Evolutionary conservation across 2,797 vertebrate species (phyloP), one percentile per base, ranked within the genome.

Genomic region (Lepus townsendii): DNA sequence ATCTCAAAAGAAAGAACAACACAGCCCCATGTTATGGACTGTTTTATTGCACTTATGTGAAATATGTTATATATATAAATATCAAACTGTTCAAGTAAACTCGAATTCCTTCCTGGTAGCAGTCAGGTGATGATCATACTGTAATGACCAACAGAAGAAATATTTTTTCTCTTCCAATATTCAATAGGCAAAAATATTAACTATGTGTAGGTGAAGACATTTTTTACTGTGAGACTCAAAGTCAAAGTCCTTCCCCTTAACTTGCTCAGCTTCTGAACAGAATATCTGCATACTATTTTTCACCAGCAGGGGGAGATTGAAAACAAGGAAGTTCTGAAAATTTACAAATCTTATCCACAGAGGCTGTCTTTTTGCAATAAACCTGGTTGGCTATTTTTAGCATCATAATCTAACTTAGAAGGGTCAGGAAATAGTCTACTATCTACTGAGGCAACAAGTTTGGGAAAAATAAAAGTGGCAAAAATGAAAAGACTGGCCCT

Each of bases 271-370:
- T 93, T 76, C 73, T 73, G 42, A 95, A 90, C 27, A 90, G 35
- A 91, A 50, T 52, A 27, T 22, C 35, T 68, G 27, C 69, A 50
- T 30, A 73, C 88, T 76, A 63, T 88, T 93, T 91, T 96, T 90
- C 76, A 95, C 76, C 95, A 95, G 38, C 84, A 94, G 72, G 50
- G 83, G 79, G 92, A 95, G 52, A 57, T 83, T 95, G 78, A 93
- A 80, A 83, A 82, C 63, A 91, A 95, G 63, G 19, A 86, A 91
- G 52, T 73, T 57, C 2, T 60, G 66, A 83, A 88, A 86, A 75
- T 27, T 54, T 80, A 32, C 63, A 87, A 57, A 72, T 95, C 90
- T 95, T 90, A 71, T 60, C 50, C 68, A 60, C 11, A 92, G 75
- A 83, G 22, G 19, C 26, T 27, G 57, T 19, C 76, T 93, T 93